phyloP scores from a whole-genome alignment of 2,888 invertebrate species.

The Stomorhina lunata region DNA sequence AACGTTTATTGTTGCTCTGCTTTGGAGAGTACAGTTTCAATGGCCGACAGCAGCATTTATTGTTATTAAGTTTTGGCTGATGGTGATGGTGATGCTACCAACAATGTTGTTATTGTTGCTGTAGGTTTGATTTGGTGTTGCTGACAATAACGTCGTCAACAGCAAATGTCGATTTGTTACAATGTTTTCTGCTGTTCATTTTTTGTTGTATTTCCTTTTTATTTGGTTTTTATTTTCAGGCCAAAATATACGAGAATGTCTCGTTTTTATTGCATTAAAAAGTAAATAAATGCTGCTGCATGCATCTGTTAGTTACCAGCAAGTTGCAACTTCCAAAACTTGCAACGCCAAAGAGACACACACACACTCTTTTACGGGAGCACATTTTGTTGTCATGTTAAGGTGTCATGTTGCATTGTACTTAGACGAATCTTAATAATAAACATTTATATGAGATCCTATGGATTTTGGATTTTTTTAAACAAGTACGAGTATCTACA shows the following conservation, averaged over 20 bases:
- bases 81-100: neutral
- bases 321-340: constrained; percentile 34
- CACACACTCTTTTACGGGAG: constrained; percentile 59
- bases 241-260: constrained; percentile 51
- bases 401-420: constrained; percentile 67
- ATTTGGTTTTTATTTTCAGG: constrained; percentile 21
- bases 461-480: neutral
- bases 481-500: neutral
- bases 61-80: constrained; percentile 34
- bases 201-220: constrained; percentile 4
- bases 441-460: constrained; percentile 60
- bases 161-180: constrained; percentile 53
- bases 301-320: constrained; percentile 26
- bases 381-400: constrained; percentile 68
- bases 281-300: constrained; percentile 39
- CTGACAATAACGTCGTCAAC: constrained; percentile 39
- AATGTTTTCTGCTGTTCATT: constrained; percentile 35
- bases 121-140: neutral
- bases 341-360: constrained; percentile 25
- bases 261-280: constrained; percentile 25
- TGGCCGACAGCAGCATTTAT: constrained; percentile 37
- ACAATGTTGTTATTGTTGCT: constrained; percentile 5
- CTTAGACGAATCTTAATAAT: constrained; percentile 65
- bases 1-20: constrained; percentile 17
- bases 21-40: constrained; percentile 43